Evolutionary conservation across 2,113 vertebrate genomes (phyloP).

Genomic region (Orthonyx spaldingii): DNA sequence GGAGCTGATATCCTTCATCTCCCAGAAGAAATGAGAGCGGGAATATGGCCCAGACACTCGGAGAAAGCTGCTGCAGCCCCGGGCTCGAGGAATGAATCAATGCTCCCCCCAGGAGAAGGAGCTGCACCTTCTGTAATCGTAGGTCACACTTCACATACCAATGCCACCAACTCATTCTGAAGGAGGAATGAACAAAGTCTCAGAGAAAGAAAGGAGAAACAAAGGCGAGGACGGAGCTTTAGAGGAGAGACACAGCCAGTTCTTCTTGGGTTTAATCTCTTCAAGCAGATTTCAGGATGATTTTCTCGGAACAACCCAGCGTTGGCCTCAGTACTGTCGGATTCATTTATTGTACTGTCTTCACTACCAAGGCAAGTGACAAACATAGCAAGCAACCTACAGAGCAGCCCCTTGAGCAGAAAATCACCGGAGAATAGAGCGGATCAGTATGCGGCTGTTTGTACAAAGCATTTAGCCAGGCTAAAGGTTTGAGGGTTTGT

Average conservation of each 20-base stretch:
- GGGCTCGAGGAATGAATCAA: background rate
- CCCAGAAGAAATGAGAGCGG: background rate
- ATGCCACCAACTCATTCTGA: background rate
- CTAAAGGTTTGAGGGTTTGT: conserved; percentile 56
- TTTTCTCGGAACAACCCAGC: conserved; percentile 14
- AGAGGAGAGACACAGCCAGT: conserved; percentile 61
- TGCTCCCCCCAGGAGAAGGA: background rate
- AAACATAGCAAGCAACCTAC: conserved; percentile 49
- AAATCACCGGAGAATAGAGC: conserved; percentile 60
- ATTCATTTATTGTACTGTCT: background rate
- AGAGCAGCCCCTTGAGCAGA: conserved; percentile 60
- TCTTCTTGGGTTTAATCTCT: conserved; percentile 59
- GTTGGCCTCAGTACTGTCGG: conserved; percentile 38
- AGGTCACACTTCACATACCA: conserved; percentile 26
- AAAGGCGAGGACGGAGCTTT: conserved; percentile 19
- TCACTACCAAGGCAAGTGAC: conserved; percentile 14
- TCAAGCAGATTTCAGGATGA: conserved; percentile 48
- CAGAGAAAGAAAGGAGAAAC: background rate
- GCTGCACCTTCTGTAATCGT: background rate
- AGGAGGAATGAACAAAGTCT: background rate
- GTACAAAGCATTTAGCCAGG: conserved; percentile 58
- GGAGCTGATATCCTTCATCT: background rate
- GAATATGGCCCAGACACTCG: accelerated
- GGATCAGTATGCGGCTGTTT: conserved; percentile 48
- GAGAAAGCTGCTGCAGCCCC: background rate